phyloP scores from a whole-genome alignment of 2,888 invertebrate genomes.

The Myopa tessellatipennis region DNA sequence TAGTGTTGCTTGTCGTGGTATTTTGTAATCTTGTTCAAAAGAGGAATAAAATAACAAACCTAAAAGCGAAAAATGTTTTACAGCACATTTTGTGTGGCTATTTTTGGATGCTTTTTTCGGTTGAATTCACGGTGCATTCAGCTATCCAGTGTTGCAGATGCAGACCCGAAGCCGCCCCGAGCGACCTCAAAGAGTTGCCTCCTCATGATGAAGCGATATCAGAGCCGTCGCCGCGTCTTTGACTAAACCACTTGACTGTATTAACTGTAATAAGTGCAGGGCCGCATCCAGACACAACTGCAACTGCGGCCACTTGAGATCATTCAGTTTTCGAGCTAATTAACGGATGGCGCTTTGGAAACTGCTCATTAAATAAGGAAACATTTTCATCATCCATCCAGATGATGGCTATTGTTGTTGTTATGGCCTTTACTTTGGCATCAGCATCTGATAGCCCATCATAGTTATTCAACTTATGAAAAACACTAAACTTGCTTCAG shows the following conservation, averaged over 20 bases:
- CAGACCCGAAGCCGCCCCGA: not conserved
- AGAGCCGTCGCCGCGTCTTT: not conserved
- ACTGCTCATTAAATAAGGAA: slow-evolving; percentile 14
- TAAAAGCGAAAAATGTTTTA: not conserved
- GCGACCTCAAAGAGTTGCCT: not conserved
- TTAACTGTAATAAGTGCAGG: not conserved
- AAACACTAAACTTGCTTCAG: not conserved
- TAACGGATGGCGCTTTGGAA: slow-evolving; percentile 21
- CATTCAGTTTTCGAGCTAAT: slow-evolving; percentile 20
- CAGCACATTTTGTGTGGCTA: not conserved
- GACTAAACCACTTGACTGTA: not conserved
- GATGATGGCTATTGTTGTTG: not conserved
- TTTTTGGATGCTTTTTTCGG: not conserved
- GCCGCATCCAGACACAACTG: not conserved
- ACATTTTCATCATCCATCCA: not conserved
- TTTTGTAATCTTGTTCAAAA: too few species aligned
- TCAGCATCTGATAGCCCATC: not conserved
- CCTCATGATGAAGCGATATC: not conserved
- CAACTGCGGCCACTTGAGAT: not conserved
- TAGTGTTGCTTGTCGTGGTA: too few species aligned
- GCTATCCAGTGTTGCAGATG: not conserved
- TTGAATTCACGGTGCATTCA: not conserved
- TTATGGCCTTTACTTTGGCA: not conserved
- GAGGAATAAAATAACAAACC: not conserved
- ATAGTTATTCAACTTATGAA: not conserved